Evolutionary conservation across 2,113 vertebrate genomes (phyloP).

Genomic region (Psilopogon haemacephalus): DNA sequence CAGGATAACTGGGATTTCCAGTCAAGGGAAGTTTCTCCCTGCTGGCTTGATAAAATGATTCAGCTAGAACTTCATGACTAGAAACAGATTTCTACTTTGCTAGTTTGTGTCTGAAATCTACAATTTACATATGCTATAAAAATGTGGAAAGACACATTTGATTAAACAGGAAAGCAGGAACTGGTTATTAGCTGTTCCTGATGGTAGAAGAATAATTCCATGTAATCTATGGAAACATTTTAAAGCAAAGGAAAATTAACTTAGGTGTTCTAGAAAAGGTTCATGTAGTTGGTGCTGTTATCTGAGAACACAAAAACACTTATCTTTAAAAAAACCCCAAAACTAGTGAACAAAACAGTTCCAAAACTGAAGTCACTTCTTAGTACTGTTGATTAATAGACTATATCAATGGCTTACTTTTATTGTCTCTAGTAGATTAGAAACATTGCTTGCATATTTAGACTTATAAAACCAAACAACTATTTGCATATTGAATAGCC

Average conservation of each 20-base stretch:
- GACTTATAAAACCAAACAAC: background rate
- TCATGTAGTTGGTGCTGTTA: background rate
- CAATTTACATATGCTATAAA: background rate
- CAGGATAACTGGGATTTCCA: background rate
- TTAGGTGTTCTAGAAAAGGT: background rate
- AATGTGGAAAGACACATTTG: background rate
- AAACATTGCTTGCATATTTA: background rate
- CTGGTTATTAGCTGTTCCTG: background rate
- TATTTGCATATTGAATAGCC: slow-evolving; percentile 3
- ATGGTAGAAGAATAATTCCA: background rate
- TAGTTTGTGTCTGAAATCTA: background rate
- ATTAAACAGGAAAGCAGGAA: background rate
- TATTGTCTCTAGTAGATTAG: background rate
- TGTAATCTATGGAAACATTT: background rate
- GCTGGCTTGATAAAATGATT: background rate
- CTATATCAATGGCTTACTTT: background rate
- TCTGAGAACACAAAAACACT: background rate
- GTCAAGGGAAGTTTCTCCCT: background rate
- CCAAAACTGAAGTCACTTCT: background rate
- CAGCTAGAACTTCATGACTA: background rate
- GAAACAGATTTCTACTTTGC: background rate
- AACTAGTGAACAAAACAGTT: background rate
- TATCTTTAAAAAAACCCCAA: background rate
- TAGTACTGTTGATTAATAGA: background rate
- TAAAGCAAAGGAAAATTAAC: background rate